A percentile compares a stretch with the other conserved stretches of the same genome.
Evolutionary conservation across 2,888 invertebrate genomes (phyloP).

Genomic region (Orchesellides sinensis): DNA sequence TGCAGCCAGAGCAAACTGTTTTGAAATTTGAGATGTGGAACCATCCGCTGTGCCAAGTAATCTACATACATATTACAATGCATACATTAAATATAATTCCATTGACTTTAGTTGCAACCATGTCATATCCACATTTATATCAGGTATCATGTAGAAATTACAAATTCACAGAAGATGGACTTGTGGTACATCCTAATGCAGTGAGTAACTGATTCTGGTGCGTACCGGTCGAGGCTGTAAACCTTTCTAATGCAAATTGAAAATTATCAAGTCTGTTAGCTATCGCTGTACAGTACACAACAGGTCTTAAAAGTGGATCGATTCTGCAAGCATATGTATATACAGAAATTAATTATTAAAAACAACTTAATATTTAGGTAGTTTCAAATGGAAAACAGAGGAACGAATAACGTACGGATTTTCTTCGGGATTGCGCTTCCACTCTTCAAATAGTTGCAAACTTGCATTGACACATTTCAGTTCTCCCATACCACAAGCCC

Average conservation of each 20-base stretch:
- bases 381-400: background rate
- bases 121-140: no score
- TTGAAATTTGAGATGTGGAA: conserved; percentile 30
- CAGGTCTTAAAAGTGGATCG: conserved; percentile 46
- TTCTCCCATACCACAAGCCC: conserved; percentile 60
- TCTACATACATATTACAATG: conserved; percentile 3
- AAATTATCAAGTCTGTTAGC: conserved; percentile 41
- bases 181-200: conserved; percentile 40
- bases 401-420: conserved; percentile 53
- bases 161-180: conserved; percentile 9
- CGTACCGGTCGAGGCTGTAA: conserved; percentile 20
- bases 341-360: background rate
- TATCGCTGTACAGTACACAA: conserved; percentile 65
- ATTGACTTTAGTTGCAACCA: no score
- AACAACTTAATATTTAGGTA: background rate
- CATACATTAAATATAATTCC: background rate
- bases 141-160: no score
- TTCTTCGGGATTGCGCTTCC: conserved; percentile 40
- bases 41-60: conserved; percentile 52
- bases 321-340: conserved; percentile 62
- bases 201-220: conserved; percentile 34
- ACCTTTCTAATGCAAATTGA: conserved; percentile 53
- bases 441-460: conserved; percentile 42
- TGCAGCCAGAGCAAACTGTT: conserved; percentile 45
- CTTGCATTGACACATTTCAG: conserved; percentile 31